Evolutionary conservation across 2,113 vertebrate species (phyloP), one percentile per base, ranked within the genome.

Genomic region (Pelecanus crispus): DNA sequence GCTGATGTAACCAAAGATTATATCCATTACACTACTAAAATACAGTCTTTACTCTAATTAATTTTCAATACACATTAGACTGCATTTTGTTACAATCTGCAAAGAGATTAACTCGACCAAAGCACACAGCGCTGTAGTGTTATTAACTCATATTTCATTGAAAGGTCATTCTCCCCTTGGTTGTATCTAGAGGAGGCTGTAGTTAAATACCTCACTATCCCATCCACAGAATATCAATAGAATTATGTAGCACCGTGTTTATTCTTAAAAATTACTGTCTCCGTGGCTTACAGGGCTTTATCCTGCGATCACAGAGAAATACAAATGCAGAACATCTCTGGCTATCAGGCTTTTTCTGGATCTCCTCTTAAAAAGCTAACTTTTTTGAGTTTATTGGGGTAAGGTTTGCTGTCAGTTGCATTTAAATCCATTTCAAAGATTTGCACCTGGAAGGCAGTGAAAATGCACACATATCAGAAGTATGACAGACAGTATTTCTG

Each of bases 121-220:
- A 92, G 86, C 92, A 96, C 88, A 90, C 53, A 88, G 93, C 9
- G 6, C 63, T 80, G 59, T 32, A 71, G 65, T 83, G 88, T 95
- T 97, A 96, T 96, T 95, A 97, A 95, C 93, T 97, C 94, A 87
- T 97, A 96, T 97, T 97, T 97, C 94, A 97, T 13, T 94, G 90
- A 97, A 96, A 97, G 96, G 93, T 95, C 96, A 97, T 88, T 91
- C 78, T 87, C 90, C 88, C 81, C 80, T 94, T 95, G 90, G 81
- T 92, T 86, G 38, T 94, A 83, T 89, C 86, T 77, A 92, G 65
- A 90, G 86, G 84, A 93, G 52, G 82, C 62, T 92, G 72, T 16
- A 92, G 88, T 92, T 94, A 95, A 86, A 96, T 92, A 95, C 66
- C 55, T 94, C 61, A 94, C 81, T 66, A 80, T 36, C 22, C 82